Percentiles rank a stretch among this genome's conserved stretches.
Conservation (phyloP, 1,140 invertebrate genomes). For the Zeugodacus cucurbitae region DNA sequence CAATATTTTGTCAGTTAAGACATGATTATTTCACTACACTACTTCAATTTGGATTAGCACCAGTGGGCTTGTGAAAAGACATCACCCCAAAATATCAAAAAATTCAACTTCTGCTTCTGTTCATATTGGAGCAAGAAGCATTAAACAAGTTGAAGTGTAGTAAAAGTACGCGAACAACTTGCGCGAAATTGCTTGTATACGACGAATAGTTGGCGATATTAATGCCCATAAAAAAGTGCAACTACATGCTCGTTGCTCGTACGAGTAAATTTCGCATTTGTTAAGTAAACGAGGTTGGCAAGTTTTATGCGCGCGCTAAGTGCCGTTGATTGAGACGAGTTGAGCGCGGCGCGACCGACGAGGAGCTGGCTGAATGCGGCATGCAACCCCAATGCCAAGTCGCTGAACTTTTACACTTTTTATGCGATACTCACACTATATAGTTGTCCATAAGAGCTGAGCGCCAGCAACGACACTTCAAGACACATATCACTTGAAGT, state of each 20-base stretch:
- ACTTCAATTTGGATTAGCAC: background rate
- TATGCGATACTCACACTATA: background rate
- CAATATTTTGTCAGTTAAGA: no score
- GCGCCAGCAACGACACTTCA: background rate
- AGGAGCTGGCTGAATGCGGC: background rate
- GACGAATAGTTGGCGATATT: background rate
- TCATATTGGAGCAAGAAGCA: background rate
- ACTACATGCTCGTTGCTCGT: background rate
- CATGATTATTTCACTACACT: no score
- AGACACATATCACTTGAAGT: background rate
- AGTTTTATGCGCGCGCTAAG: slow-evolving; percentile 6
- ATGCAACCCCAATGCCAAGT: background rate
- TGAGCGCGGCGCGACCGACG: background rate
- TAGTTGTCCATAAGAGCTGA: no score
- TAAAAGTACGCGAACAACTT: background rate
- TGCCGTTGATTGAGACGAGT: slow-evolving; percentile 6
- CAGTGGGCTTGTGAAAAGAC: background rate
- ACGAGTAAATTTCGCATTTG: background rate
- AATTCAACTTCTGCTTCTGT: background rate
- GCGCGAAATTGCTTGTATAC: background rate
- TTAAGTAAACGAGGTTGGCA: background rate
- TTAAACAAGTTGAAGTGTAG: background rate
- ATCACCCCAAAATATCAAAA: background rate
- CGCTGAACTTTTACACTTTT: background rate
- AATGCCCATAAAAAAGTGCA: background rate